phyloP scores from a whole-genome alignment of 2,113 vertebrate species.

The Maccullochella peelii region DNA sequence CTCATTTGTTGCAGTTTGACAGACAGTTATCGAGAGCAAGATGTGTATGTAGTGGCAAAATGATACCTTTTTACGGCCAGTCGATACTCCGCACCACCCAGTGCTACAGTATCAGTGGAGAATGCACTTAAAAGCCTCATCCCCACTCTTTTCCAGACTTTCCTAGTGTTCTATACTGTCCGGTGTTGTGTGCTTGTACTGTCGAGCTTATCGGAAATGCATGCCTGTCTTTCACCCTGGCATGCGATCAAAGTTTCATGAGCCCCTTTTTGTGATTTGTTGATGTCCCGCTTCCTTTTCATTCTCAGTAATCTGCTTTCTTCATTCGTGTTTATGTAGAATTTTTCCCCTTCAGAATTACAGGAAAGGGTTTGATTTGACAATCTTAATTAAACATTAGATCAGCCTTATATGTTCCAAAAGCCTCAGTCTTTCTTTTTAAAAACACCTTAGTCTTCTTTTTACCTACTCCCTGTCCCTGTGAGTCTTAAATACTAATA shows the following conservation, averaged over 20 bases:
- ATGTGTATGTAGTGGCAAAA: slow-evolving; percentile 66
- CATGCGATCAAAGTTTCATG: slow-evolving; percentile 52
- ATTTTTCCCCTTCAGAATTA: slow-evolving; percentile 54
- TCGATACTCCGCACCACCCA: slow-evolving; percentile 62
- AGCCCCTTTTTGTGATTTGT: slow-evolving; percentile 38
- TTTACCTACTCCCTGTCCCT: slow-evolving; percentile 47
- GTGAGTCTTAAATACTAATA: slow-evolving; percentile 59
- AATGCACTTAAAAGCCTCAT: slow-evolving; percentile 49
- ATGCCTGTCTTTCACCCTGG: slow-evolving; percentile 59
- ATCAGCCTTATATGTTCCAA: slow-evolving; percentile 31
- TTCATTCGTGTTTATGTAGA: slow-evolving; percentile 28
- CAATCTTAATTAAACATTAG: slow-evolving; percentile 53
- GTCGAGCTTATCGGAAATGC: slow-evolving; percentile 58
- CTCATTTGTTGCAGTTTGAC: slow-evolving; percentile 87
- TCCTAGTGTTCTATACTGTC: slow-evolving; percentile 23
- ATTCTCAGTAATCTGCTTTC: slow-evolving; percentile 61
- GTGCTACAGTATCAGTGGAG: slow-evolving; percentile 30
- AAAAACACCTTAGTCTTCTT: slow-evolving; percentile 28
- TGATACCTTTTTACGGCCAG: slow-evolving; percentile 58
- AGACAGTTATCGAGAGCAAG: slow-evolving; percentile 78
- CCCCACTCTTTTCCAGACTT: slow-evolving; percentile 33
- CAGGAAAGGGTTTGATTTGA: slow-evolving; percentile 74
- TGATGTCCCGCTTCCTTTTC: slow-evolving; percentile 43
- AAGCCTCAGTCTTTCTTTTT: slow-evolving; percentile 7
- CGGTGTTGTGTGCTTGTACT: slow-evolving; percentile 51